A percentile compares a stretch with the other conserved stretches of the same genome.
These are phyloP conservation scores for Bubalus kerabau DNA, from an alignment of 2,113 vertebrate species.

Conservation along the genomic window DNA sequence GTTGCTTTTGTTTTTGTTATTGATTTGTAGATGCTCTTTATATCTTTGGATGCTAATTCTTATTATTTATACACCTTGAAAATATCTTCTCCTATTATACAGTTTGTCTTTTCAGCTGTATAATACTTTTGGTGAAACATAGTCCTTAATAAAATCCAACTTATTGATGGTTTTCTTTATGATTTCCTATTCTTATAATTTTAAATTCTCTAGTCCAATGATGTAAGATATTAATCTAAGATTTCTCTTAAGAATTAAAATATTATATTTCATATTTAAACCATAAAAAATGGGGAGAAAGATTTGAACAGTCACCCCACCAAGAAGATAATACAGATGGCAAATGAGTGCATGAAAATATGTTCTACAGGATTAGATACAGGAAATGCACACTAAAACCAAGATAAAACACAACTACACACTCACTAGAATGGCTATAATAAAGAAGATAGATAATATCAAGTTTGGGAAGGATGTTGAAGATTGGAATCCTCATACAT, in stretches of 20 bases:
- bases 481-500: neutral
- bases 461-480: neutral
- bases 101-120: neutral
- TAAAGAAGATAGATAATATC: neutral
- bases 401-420: neutral
- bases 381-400: neutral
- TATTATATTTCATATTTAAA: conserved; percentile 44
- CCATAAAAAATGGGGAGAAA: neutral
- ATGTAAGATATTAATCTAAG: neutral
- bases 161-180: conserved; percentile 2
- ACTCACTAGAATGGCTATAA: neutral
- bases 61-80: neutral
- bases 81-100: neutral
- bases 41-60: neutral
- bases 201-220: neutral
- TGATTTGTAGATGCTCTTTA: neutral
- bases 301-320: neutral
- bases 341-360: neutral
- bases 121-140: neutral
- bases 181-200: neutral
- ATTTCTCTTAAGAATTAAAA: conserved; percentile 20
- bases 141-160: neutral
- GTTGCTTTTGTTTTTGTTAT: neutral
- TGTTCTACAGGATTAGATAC: neutral
- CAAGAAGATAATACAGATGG: neutral